Conservation (phyloP, 2,888 invertebrate genomes). For the Drosophila greeni region DNA sequence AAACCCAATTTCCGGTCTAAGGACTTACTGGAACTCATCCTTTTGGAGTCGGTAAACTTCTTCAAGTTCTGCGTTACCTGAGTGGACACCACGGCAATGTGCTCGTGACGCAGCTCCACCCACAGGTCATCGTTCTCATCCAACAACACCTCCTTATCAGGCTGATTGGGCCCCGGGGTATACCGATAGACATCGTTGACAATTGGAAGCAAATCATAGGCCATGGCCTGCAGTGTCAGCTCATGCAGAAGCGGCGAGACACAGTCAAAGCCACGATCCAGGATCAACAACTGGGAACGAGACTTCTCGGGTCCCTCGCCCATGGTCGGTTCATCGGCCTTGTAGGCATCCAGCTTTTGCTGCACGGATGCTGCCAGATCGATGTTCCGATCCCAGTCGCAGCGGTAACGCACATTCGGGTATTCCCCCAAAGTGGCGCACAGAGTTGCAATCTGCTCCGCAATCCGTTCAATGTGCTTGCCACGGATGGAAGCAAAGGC, state of each 20-base stretch:
- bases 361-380: conserved; percentile 98
- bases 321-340: conserved; percentile 99
- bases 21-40: conserved; percentile 83
- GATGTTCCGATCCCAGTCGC: conserved; percentile 97
- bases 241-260: conserved; percentile 98
- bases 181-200: conserved; percentile 99
- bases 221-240: conserved; percentile 99
- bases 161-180: conserved; percentile 90
- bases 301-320: conserved; percentile 99
- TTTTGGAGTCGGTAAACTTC: conserved; percentile 96
- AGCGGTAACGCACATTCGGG: conserved; percentile 93
- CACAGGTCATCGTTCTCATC: conserved; percentile 99
- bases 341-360: conserved; percentile 99
- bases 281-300: conserved; percentile 94
- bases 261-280: conserved; percentile 99
- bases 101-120: conserved; percentile 98
- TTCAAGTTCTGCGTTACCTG: conserved; percentile 98
- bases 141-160: conserved; percentile 94
- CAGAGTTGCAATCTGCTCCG: conserved; percentile 99
- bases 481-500: conserved; percentile 89
- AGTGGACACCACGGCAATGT: conserved; percentile 98
- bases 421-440: conserved; percentile 99
- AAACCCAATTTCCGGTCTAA: background rate
- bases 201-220: conserved; percentile 97
- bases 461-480: conserved; percentile 97